Evolutionary conservation across 1,140 invertebrate species (phyloP).

Genomic region (Drosophila lowei): DNA sequence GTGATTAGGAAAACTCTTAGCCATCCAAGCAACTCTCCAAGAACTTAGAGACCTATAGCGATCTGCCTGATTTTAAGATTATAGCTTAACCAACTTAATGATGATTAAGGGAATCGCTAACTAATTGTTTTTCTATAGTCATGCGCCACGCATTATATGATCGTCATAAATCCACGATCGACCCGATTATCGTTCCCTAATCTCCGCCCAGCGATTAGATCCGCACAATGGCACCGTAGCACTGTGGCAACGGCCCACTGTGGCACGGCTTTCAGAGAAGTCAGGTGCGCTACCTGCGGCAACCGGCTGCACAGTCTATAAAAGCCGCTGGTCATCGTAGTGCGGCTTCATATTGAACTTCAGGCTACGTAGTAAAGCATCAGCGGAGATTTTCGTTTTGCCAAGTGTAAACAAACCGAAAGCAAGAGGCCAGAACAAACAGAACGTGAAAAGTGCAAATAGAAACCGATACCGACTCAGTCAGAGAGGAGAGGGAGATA

Average conservation of each 20-base stretch:
- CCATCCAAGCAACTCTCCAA: background rate
- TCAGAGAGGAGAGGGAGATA: background rate
- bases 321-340: conserved; percentile 27
- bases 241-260: conserved; percentile 6
- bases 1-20: conserved; percentile 15
- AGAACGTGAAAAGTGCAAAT: conserved; percentile 62
- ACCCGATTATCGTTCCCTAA: conserved; percentile 10
- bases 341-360: conserved; percentile 42
- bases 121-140: conserved; percentile 30
- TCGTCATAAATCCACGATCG: conserved; percentile 8
- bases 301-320: conserved; percentile 28
- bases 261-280: background rate
- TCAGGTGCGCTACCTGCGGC: background rate
- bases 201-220: conserved; percentile 17
- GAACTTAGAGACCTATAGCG: background rate
- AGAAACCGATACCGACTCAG: conserved; percentile 25
- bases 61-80: conserved; percentile 3
- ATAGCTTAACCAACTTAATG: conserved; percentile 11
- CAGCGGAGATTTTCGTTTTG: conserved; percentile 24
- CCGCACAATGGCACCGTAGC: conserved; percentile 5
- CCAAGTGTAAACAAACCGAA: conserved; percentile 36
- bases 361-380: conserved; percentile 25
- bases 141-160: conserved; percentile 3
- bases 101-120: conserved; percentile 22
- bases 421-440: conserved; percentile 34